Percentiles rank a stretch among this genome's conserved stretches.
These are phyloP conservation scores for Galagoides demidoff DNA, from an alignment of 2,797 vertebrate genomes.

Conservation along the genomic window DNA sequence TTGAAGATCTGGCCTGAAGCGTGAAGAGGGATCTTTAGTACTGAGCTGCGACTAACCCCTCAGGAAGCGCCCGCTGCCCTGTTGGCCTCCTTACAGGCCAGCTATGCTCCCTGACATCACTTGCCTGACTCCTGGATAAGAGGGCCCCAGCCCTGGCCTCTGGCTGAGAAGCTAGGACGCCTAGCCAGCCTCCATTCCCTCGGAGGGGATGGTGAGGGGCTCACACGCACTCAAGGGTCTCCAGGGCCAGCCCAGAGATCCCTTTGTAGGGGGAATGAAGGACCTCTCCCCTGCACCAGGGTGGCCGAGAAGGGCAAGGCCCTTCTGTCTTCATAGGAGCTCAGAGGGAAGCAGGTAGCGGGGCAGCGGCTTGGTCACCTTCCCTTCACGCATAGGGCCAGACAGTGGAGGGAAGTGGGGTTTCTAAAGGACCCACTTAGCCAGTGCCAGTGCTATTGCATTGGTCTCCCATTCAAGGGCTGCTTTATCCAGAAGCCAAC, in stretches of 20 bases:
- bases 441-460: neutral
- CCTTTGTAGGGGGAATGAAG: rapidly evolving
- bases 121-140: neutral
- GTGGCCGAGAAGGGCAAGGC: neutral
- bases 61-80: neutral
- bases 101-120: neutral
- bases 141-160: neutral
- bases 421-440: neutral
- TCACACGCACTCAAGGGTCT: neutral
- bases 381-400: too few relatives aligned
- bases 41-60: neutral
- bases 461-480: neutral
- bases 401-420: neutral
- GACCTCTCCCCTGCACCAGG: neutral
- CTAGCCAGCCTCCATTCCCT: rapidly evolving
- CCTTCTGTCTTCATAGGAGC: neutral
- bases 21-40: too few relatives aligned
- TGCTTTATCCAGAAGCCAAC: neutral
- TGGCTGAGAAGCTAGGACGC: neutral
- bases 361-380: neutral
- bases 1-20: rapidly evolving
- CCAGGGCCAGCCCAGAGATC: neutral
- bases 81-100: neutral
- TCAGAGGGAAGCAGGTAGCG: neutral
- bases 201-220: neutral